These are phyloP conservation scores for Cassiopea andromeda DNA, from an alignment of 30 jellyfish, hydroid and myxozoan species.

Conservation along the genomic window DNA sequence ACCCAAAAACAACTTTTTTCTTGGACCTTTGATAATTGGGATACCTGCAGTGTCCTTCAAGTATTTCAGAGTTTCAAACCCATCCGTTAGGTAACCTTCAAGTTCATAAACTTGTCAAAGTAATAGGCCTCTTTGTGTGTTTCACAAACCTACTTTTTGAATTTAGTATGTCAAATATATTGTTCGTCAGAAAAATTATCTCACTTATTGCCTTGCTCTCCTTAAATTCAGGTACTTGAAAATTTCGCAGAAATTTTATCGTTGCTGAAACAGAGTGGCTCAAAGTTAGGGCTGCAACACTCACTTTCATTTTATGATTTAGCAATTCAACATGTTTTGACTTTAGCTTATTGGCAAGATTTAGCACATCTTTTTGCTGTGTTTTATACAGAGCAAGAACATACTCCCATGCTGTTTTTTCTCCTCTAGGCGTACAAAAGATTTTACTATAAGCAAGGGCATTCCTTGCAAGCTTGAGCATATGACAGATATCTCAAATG, in stretches of 20 bases:
- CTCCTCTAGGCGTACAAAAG: constrained; percentile 20
- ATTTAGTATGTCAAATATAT: constrained; percentile 19
- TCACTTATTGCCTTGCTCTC: constrained; percentile 46
- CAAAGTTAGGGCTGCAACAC: constrained; percentile 38
- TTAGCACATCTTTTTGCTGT: constrained; percentile 56
- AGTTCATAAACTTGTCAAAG: neutral
- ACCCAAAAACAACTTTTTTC: constrained; percentile 25
- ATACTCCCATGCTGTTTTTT: constrained; percentile 28
- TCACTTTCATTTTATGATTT: constrained; percentile 69
- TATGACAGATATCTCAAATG: constrained; percentile 35
- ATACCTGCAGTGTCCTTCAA: constrained; percentile 22
- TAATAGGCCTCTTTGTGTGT: neutral
- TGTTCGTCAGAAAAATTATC: constrained; percentile 6
- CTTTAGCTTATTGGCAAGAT: constrained; percentile 28
- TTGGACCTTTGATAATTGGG: constrained; percentile 8
- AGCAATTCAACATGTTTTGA: constrained; percentile 52
- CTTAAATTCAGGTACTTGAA: constrained; percentile 9
- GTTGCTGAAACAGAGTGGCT: constrained; percentile 55
- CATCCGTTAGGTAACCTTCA: neutral
- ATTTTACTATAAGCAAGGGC: neutral
- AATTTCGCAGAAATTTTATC: constrained; percentile 9
- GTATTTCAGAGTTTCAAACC: neutral
- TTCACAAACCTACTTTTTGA: constrained; percentile 31
- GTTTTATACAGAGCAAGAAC: constrained; percentile 11
- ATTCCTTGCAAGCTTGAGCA: constrained; percentile 52